Conservation (phyloP, 30 jellyfish, hydroid and myxozoan species). For the Haliclystus octoradiatus region DNA sequence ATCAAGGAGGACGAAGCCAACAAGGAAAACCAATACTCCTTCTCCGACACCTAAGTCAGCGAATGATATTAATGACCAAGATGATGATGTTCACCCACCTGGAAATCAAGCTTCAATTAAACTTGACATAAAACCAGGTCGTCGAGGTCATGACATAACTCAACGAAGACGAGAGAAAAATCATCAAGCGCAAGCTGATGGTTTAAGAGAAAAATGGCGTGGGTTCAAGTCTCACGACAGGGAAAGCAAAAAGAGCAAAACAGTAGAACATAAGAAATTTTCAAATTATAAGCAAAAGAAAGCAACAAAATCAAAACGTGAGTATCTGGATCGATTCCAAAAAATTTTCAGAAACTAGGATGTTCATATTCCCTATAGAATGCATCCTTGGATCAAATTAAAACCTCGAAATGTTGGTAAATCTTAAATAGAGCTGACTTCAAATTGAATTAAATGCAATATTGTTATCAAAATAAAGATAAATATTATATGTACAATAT, state of each 20-base stretch:
- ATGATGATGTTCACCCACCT: conserved; percentile 1
- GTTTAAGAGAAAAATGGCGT: neutral
- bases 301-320: too few species aligned
- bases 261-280: neutral
- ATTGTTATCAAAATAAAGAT: too few species aligned
- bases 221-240: neutral
- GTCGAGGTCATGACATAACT: neutral
- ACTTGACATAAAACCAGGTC: neutral
- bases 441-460: too few species aligned
- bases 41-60: neutral
- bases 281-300: too few species aligned
- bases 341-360: too few species aligned
- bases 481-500: too few species aligned
- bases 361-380: too few species aligned
- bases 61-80: neutral
- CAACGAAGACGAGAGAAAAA: neutral
- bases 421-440: too few species aligned
- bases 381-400: too few species aligned
- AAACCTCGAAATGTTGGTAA: too few species aligned
- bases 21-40: neutral
- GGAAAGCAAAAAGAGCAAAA: neutral
- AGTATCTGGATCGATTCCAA: too few species aligned
- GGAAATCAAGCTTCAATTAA: neutral
- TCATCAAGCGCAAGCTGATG: neutral
- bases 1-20: neutral